These are phyloP conservation scores for Stictocephala bisonia DNA, from an alignment of 2,888 invertebrate genomes.

Conservation along the genomic window DNA sequence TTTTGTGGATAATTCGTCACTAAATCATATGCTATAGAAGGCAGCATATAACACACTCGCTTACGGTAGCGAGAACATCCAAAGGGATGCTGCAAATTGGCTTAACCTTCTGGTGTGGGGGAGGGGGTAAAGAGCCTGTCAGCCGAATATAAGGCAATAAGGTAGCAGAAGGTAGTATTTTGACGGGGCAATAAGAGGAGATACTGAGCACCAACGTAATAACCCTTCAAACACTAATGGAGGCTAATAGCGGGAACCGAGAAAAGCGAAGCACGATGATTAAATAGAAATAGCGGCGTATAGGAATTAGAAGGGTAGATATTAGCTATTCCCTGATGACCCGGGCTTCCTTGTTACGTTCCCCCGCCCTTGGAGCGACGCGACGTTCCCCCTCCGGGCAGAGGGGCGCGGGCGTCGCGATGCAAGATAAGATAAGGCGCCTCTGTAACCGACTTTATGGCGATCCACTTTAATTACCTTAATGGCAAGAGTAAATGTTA, in stretches of 20 bases:
- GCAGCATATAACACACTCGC: no score
- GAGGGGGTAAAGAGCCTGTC: constrained; percentile 20
- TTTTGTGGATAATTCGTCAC: no score
- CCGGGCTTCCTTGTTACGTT: background rate
- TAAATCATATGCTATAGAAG: no score
- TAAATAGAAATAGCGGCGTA: constrained; percentile 48
- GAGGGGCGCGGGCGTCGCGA: no score
- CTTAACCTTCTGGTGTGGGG: constrained; percentile 18
- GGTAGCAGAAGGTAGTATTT: constrained; percentile 32
- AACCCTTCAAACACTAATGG: constrained; percentile 34
- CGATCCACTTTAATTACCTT: constrained; percentile 49
- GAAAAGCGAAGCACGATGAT: constrained; percentile 41
- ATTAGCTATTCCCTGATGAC: constrained; percentile 47
- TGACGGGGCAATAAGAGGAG: constrained; percentile 27
- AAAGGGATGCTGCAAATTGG: constrained; percentile 32
- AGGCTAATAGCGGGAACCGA: constrained; percentile 38
- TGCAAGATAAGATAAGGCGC: constrained; percentile 35
- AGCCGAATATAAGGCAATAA: constrained; percentile 34
- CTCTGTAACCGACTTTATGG: constrained; percentile 46
- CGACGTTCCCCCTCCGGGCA: background rate
- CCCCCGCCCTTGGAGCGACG: background rate
- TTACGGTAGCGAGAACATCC: background rate
- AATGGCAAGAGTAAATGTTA: constrained; percentile 51
- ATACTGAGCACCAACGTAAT: no score
- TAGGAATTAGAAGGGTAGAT: constrained; percentile 44